These are phyloP conservation scores for Parnassius mnemosyne DNA, from an alignment of 2,888 invertebrate species.

Conservation along the genomic window DNA sequence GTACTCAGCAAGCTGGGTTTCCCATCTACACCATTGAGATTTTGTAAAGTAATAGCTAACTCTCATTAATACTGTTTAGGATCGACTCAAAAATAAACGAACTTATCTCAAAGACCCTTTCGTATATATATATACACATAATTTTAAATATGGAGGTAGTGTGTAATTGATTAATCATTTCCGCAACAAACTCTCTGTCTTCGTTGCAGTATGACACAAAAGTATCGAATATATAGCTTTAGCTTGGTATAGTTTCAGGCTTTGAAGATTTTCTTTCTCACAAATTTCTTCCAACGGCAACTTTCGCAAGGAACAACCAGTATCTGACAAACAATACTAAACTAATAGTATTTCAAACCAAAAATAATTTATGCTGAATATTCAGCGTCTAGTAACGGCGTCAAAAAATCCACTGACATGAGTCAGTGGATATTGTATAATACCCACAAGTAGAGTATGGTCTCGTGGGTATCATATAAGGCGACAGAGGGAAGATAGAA, in stretches of 20 bases:
- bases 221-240: conserved; percentile 77
- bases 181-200: conserved; percentile 81
- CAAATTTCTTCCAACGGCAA: conserved; percentile 70
- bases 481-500: too few relatives aligned
- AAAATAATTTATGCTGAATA: too few relatives aligned
- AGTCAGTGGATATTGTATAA: too few relatives aligned
- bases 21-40: conserved; percentile 87
- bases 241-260: conserved; percentile 37
- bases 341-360: too few relatives aligned
- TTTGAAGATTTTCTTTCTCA: conserved; percentile 45
- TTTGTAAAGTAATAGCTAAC: conserved; percentile 84
- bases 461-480: too few relatives aligned
- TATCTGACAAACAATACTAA: conserved; percentile 49
- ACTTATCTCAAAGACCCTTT: conserved; percentile 84
- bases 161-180: conserved; percentile 82
- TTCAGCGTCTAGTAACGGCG: too few relatives aligned
- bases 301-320: conserved; percentile 78
- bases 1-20: conserved; percentile 84
- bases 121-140: conserved; percentile 87
- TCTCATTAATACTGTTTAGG: conserved; percentile 82
- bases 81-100: conserved; percentile 84
- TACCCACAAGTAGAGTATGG: too few relatives aligned
- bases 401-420: too few relatives aligned
- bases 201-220: conserved; percentile 81
- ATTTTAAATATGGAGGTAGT: conserved; percentile 79